These are phyloP conservation scores for Kryphioiulus occultus DNA, from an alignment of 2,888 invertebrate species.

Conservation along the genomic window DNA sequence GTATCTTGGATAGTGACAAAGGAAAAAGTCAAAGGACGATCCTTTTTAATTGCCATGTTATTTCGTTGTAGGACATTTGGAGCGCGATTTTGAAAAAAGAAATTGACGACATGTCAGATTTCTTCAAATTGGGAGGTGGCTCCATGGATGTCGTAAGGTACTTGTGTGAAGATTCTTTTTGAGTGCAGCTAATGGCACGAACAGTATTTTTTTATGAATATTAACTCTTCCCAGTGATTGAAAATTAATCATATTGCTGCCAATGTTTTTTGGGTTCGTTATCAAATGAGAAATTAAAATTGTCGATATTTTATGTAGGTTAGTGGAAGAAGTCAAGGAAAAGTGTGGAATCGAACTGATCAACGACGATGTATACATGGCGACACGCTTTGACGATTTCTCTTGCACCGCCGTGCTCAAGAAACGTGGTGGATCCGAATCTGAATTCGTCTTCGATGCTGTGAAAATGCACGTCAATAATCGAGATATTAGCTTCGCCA, in stretches of 20 bases:
- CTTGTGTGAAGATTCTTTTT: too few species aligned
- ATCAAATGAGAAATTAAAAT: too few species aligned
- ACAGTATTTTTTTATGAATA: too few species aligned
- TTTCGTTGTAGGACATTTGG: conserved; percentile 75
- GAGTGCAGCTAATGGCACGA: too few species aligned
- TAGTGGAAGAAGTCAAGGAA: conserved; percentile 92
- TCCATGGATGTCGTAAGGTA: conserved; percentile 93
- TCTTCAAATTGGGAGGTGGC: conserved; percentile 93
- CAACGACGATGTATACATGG: conserved; percentile 93
- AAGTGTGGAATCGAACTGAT: conserved; percentile 77
- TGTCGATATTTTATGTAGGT: too few species aligned
- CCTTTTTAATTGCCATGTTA: conserved; percentile 2
- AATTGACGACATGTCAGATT: conserved; percentile 82
- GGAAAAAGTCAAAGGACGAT: too few species aligned
- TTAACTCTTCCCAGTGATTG: too few species aligned
- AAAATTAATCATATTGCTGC: too few species aligned
- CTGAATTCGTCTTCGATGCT: conserved; percentile 73
- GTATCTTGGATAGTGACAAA: background rate
- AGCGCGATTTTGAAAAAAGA: conserved; percentile 80
- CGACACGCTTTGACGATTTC: conserved; percentile 86
- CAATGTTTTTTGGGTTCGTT: too few species aligned
- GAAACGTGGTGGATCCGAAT: conserved; percentile 69
- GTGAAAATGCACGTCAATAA: conserved; percentile 80
- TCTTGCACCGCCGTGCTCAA: conserved; percentile 72
- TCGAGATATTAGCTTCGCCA: conserved; percentile 83